phyloP scores from a whole-genome alignment of 2,888 invertebrate species.

The Hofmannophila pseudospretella region DNA sequence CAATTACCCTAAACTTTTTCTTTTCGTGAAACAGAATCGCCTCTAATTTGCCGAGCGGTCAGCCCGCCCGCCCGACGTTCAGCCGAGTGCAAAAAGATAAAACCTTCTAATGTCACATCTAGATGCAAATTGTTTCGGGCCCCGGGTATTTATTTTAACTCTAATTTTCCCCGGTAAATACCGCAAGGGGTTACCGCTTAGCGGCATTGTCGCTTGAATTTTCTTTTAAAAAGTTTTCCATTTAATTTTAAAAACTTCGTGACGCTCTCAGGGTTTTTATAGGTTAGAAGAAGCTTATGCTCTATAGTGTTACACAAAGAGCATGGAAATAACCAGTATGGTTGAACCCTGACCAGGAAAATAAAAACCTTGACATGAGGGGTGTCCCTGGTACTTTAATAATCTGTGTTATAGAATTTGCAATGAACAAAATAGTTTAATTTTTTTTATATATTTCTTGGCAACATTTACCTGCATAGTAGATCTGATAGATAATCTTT shows the following conservation, averaged over 20 bases:
- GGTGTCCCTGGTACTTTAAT: too few species aligned
- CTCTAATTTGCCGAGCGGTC: slow-evolving; percentile 24
- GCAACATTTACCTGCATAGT: too few species aligned
- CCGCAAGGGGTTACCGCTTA: slow-evolving; percentile 51
- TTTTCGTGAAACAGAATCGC: slow-evolving; percentile 10
- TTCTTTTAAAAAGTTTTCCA: slow-evolving; percentile 16
- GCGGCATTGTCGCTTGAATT: slow-evolving; percentile 25
- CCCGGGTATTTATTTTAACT: slow-evolving; percentile 68
- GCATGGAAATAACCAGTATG: too few species aligned
- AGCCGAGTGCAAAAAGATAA: slow-evolving; percentile 42
- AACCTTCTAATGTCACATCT: slow-evolving; percentile 72
- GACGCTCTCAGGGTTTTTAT: too few species aligned
- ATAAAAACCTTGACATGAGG: too few species aligned
- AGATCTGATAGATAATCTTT: too few species aligned
- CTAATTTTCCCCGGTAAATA: slow-evolving; percentile 66
- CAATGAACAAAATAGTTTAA: too few species aligned
- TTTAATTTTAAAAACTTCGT: slow-evolving; percentile 22
- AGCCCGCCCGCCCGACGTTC: slow-evolving; percentile 15
- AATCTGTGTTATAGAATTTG: too few species aligned
- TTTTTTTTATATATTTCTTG: too few species aligned
- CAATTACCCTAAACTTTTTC: slow-evolving; percentile 12
- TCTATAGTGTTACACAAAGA: too few species aligned
- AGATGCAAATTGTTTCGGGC: slow-evolving; percentile 72
- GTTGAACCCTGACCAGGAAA: too few species aligned
- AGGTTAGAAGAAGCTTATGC: too few species aligned